phyloP scores from a whole-genome alignment of 2,797 vertebrate genomes.

The Pseudotriccus pelzelni region DNA sequence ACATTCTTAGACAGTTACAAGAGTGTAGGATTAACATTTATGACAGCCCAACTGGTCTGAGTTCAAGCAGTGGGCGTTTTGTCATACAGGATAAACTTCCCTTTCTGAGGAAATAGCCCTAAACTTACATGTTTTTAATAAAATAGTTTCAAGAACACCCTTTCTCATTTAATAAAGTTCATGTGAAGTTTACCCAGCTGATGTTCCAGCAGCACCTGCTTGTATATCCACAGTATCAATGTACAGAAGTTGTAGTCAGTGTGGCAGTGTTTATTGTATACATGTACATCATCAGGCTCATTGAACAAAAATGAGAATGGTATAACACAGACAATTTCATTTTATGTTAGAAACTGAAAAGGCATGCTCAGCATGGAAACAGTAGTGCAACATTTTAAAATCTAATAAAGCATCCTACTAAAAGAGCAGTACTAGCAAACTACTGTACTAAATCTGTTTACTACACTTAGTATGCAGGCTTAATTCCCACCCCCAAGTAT shows the following conservation, averaged over 20 bases:
- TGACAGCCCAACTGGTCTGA: not conserved
- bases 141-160: not conserved
- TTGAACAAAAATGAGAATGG: not conserved
- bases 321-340: not conserved
- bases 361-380: not conserved
- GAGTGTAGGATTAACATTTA: not conserved
- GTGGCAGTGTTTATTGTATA: constrained; percentile 50
- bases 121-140: not conserved
- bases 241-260: not conserved
- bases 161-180: not conserved
- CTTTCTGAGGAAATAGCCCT: not conserved
- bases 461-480: not conserved
- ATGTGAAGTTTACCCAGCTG: not conserved
- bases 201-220: not conserved
- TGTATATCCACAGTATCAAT: not conserved
- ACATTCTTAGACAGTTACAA: not conserved
- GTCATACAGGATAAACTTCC: not conserved
- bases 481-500: not conserved
- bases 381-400: not conserved
- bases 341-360: not conserved
- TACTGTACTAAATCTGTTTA: not conserved
- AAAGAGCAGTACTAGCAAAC: not conserved
- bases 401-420: not conserved
- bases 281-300: not conserved
- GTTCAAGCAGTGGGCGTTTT: not conserved